These are phyloP conservation scores for Alosa alosa DNA, from an alignment of 2,113 vertebrate species.

Conservation along the genomic window DNA sequence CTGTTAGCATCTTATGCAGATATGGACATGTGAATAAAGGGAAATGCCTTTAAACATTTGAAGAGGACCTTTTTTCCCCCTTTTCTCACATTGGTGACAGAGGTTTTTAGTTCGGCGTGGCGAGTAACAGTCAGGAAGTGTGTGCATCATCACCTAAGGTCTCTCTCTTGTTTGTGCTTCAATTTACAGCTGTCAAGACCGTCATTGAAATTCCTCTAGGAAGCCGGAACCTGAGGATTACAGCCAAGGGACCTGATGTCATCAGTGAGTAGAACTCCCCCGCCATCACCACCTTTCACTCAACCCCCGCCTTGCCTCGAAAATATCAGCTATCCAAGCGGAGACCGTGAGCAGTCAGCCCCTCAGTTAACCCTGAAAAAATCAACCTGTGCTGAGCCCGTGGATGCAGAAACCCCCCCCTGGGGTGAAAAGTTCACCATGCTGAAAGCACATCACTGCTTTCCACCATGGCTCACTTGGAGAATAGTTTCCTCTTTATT, in stretches of 20 bases:
- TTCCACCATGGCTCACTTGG: neutral
- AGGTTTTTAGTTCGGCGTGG: neutral
- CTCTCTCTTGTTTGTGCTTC: conserved; percentile 25
- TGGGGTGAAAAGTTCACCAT: conserved; percentile 19
- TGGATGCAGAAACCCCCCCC: neutral
- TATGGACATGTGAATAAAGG: neutral
- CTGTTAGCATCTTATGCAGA: neutral
- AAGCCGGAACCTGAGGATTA: conserved; percentile 84
- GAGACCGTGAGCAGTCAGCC: neutral
- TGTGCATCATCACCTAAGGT: neutral
- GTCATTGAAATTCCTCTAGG: conserved; percentile 86
- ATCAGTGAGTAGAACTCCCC: conserved; percentile 72
- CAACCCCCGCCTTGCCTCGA: neutral
- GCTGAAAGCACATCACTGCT: conserved; percentile 11
- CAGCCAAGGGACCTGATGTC: conserved; percentile 81
- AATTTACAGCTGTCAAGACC: conserved; percentile 79
- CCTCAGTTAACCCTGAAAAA: neutral
- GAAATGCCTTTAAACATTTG: neutral
- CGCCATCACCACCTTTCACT: neutral
- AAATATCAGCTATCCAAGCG: neutral
- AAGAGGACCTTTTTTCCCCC: neutral
- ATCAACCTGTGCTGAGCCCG: neutral
- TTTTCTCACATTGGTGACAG: neutral
- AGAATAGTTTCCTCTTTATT: neutral
- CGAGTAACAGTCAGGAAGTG: neutral